Base-by-base conservation (phyloP, 2,113 vertebrate species). In the Rostratula benghalensis region DNA sequence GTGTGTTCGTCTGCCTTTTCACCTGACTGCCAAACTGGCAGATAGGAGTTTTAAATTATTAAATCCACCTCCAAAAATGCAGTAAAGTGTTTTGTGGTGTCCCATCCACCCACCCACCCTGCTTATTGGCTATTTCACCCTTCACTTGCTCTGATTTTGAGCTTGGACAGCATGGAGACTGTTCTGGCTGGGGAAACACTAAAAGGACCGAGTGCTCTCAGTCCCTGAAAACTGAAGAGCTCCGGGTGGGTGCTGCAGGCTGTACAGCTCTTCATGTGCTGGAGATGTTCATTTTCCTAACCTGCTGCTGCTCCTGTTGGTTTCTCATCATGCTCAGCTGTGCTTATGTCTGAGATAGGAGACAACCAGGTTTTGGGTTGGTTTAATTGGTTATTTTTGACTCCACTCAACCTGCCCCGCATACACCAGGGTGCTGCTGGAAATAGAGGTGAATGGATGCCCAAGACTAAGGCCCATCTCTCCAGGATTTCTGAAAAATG, bases 61-160 rank as follows among this genome's bases (percentile, higher is more conserved):
- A 19, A 33, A 13, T 9, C 37, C 3, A 0, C 11, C 10, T 11
- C 10, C 37, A 8, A 1, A 6, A 30, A 18, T 5, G 25, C 3
- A 1, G 2, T 8, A 4, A 23, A 0, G 4, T 54, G 48, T 25
- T 18, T 30, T 39, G 28, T 8, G 8, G 37, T 21, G 25, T 39
- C 13, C 43, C 39, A 39, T 11, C 39, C 39, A 39, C 25, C 25
- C 7, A 3, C 31, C 37, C 21, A 1, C 28, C 2, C 5, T 9
- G 11, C 45, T 43, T 25, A 3, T 11, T 4, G 4, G 16, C 27
- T 4, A 8, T 41, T 53, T 39, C 39, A 61, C 31, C 50, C 50
- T 37, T 33, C 3, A 1, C 51, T 21, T 25, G 68, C 19, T 69
- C 35, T 3, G 2, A 51, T 45, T 7, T 22, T 13, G 33, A 25